Evolutionary conservation across 1,140 invertebrate genomes (phyloP).

Genomic region (Sycophaga agraensis): DNA sequence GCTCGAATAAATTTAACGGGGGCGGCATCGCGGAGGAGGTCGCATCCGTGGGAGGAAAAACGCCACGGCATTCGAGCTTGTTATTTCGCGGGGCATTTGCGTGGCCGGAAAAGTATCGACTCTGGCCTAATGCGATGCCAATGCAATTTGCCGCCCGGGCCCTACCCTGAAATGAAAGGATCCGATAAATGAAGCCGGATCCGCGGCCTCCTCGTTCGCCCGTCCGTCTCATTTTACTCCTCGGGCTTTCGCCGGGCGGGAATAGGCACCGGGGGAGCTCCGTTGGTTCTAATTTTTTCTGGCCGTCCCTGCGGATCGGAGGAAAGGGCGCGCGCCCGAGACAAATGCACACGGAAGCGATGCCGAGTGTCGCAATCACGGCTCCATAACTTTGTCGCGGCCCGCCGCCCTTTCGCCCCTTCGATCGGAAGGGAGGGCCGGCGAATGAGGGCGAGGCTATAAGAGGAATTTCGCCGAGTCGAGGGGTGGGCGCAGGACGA

Average conservation of each 20-base stretch:
- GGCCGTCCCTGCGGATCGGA: background rate
- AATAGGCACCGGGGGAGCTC: too few species aligned
- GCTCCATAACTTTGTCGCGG: conserved; percentile 25
- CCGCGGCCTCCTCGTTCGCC: background rate
- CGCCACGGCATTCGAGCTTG: too few species aligned
- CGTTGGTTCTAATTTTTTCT: background rate
- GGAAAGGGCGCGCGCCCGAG: too few species aligned
- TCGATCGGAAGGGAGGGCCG: background rate
- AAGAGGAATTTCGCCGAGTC: conserved; percentile 24
- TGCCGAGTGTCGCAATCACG: conserved; percentile 25
- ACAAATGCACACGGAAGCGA: background rate
- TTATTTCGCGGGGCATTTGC: too few species aligned
- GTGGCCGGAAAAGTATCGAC: too few species aligned
- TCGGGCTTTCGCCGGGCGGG: too few species aligned
- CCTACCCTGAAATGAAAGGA: conserved; percentile 1
- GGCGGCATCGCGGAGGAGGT: too few species aligned
- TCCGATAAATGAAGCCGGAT: conserved; percentile 21
- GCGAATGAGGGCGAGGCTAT: background rate
- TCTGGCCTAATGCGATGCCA: conserved; percentile 6
- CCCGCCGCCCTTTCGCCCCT: background rate
- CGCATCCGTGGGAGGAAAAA: too few species aligned
- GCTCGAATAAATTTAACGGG: too few species aligned
- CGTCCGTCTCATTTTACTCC: background rate
- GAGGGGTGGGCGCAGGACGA: background rate
- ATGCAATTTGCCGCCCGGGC: conserved; percentile 15